Conservation (phyloP, 2,113 vertebrate genomes). For the Rhegmatorhina hoffmannsi region DNA sequence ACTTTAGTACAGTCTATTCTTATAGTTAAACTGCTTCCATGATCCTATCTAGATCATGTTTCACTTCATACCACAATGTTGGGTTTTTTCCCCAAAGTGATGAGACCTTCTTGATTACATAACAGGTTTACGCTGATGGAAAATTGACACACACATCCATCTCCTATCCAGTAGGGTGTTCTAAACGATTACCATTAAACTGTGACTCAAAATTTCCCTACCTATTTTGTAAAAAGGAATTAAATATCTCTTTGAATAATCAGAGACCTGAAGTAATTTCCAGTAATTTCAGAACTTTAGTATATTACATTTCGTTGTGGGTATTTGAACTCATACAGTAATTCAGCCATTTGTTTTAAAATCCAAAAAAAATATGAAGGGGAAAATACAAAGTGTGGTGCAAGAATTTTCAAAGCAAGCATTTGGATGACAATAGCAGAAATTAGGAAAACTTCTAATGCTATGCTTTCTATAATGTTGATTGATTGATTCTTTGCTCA, state of each 20-base stretch:
- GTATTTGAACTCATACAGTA: background rate
- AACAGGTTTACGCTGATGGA: background rate
- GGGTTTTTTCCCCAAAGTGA: background rate
- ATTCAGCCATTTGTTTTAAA: background rate
- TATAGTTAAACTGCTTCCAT: background rate
- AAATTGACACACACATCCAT: background rate
- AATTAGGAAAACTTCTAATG: background rate
- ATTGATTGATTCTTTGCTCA: background rate
- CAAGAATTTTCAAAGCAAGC: background rate
- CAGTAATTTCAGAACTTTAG: background rate
- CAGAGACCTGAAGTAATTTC: background rate
- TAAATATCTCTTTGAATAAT: background rate
- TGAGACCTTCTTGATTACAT: background rate
- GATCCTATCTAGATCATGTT: background rate
- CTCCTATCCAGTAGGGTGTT: background rate
- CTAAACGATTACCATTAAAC: background rate
- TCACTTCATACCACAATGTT: background rate
- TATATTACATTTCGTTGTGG: background rate
- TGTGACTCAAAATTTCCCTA: background rate
- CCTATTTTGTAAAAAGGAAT: accelerated
- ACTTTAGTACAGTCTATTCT: background rate
- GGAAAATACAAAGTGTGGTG: background rate
- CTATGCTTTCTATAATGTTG: background rate
- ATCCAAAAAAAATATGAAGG: background rate
- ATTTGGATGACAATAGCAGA: background rate